Evolutionary conservation across 2,113 vertebrate species (phyloP).

Genomic region (Pantherophis guttatus): DNA sequence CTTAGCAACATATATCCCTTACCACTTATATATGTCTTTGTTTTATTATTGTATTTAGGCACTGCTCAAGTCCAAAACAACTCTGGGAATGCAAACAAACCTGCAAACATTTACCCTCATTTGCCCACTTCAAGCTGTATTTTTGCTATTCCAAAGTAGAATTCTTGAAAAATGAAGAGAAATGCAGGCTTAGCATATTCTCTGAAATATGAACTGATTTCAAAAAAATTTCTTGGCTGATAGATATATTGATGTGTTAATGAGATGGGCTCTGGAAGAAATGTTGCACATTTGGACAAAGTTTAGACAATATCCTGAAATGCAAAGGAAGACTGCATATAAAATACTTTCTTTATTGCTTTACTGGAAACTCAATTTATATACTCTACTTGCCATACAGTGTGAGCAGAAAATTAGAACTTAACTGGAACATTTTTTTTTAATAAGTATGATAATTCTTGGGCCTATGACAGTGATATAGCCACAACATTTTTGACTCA

Average conservation of each 20-base stretch:
- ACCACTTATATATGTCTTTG: neutral
- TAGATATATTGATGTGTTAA: neutral
- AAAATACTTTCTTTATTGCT: neutral
- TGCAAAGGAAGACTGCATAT: neutral
- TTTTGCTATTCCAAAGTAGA: neutral
- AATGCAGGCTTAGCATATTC: neutral
- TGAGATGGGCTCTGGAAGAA: neutral
- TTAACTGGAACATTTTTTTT: neutral
- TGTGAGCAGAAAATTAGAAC: neutral
- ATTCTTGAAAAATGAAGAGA: neutral
- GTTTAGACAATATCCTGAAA: neutral
- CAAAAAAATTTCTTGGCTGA: neutral
- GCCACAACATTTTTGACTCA: neutral
- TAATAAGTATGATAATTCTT: neutral
- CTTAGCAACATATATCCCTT: fast-evolving
- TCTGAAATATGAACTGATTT: slow-evolving; percentile 8
- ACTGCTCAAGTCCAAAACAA: neutral
- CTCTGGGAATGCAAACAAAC: neutral
- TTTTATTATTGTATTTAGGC: neutral
- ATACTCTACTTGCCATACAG: neutral
- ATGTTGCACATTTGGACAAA: slow-evolving; percentile 3
- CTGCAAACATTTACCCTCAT: neutral
- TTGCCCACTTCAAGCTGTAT: neutral
- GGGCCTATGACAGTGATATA: neutral
- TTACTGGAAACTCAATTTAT: neutral